A percentile compares a stretch with the other conserved stretches of the same genome.
Conservation (phyloP, 2,113 vertebrate species). For the Rhinichthys klamathensis region DNA sequence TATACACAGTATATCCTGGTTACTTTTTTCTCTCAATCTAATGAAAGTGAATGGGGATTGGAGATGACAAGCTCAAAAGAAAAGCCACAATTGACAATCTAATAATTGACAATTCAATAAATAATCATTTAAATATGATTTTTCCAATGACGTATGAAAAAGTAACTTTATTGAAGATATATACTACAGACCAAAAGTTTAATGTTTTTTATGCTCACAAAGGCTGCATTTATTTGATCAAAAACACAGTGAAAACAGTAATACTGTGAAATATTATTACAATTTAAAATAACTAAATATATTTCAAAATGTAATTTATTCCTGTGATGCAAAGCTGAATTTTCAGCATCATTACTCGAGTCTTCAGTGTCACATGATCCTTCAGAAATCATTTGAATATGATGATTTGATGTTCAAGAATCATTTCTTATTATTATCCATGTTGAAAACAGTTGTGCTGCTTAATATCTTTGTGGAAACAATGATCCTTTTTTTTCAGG, state of each 20-base stretch:
- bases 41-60: conserved; percentile 1
- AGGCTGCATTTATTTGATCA: no score
- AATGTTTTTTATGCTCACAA: no score
- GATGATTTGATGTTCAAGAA: no score
- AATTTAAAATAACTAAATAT: background rate
- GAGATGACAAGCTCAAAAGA: no score
- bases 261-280: background rate
- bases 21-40: background rate
- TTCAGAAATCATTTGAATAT: background rate
- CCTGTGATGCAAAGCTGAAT: background rate
- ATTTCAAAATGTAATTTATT: background rate
- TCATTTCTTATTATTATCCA: background rate
- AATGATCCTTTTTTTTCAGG: background rate
- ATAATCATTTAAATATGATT: background rate
- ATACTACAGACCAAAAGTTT: background rate
- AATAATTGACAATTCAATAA: background rate
- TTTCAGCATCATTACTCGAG: background rate
- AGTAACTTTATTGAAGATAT: background rate
- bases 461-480: background rate
- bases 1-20: no score
- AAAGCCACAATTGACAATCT: background rate
- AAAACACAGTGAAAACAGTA: no score
- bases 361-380: background rate
- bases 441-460: background rate
- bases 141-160: background rate